Conservation (phyloP, 2,888 invertebrate genomes). For the Dolomedes plantarius region DNA sequence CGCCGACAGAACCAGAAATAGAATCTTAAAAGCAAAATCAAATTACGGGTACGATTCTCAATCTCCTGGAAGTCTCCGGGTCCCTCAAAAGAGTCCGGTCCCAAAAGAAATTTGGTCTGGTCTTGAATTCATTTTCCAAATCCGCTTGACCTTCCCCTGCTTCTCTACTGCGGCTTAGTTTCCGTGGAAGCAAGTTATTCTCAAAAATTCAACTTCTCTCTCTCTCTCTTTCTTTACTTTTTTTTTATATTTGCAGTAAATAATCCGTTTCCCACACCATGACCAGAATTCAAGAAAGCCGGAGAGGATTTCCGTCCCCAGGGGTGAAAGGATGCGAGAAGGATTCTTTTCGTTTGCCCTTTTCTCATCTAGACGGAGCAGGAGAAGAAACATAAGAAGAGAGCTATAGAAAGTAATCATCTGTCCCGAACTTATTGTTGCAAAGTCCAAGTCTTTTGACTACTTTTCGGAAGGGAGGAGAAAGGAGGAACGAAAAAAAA, state of each 20-base stretch:
- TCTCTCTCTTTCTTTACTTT: not conserved
- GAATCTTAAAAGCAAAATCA: no score
- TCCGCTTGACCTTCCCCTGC: not conserved
- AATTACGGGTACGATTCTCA: no score
- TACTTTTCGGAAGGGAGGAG: not conserved
- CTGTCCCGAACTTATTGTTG: not conserved
- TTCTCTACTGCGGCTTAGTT: constrained; percentile 10
- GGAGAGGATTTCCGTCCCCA: not conserved
- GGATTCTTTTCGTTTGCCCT: not conserved
- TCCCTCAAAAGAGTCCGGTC: not conserved
- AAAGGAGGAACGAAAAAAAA: no score
- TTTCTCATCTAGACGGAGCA: not conserved
- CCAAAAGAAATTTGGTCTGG: not conserved
- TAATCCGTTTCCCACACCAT: constrained; percentile 16
- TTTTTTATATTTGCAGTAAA: not conserved
- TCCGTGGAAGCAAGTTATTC: not conserved
- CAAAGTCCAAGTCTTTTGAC: not conserved
- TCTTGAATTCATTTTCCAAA: constrained; percentile 6
- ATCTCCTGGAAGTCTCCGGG: no score
- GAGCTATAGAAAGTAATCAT: not conserved
- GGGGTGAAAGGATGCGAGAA: not conserved
- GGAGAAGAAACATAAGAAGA: not conserved
- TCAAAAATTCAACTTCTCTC: not conserved
- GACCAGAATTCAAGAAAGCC: constrained; percentile 9
- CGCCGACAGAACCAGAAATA: no score